These are phyloP conservation scores for Tetranychus urticae DNA, from an alignment of 1,140 invertebrate species.

Conservation along the genomic window DNA sequence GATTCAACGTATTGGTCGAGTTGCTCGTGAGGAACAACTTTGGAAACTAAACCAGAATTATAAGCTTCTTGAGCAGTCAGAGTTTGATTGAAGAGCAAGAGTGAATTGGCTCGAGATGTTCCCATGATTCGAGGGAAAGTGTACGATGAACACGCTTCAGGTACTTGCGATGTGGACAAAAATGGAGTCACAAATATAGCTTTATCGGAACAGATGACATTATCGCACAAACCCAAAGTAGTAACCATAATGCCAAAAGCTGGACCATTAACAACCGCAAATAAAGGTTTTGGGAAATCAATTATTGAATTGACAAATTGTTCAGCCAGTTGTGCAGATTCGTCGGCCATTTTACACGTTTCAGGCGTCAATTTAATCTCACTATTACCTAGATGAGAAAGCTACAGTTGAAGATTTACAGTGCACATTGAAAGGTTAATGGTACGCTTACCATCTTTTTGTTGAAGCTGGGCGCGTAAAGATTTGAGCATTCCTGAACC, in stretches of 20 bases:
- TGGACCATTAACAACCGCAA: conserved; percentile 73
- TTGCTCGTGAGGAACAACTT: conserved; percentile 30
- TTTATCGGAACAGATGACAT: conserved; percentile 59
- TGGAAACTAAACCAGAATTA: conserved; percentile 35
- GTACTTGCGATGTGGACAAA: conserved; percentile 42
- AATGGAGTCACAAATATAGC: conserved; percentile 72
- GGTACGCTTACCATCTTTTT: too few relatives aligned
- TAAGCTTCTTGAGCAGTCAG: conserved; percentile 45
- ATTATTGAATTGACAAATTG: conserved; percentile 54
- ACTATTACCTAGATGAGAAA: too few relatives aligned
- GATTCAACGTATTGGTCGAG: conserved; percentile 21
- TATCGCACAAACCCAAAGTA: conserved; percentile 55
- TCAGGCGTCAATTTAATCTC: too few relatives aligned
- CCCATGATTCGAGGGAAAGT: conserved; percentile 63
- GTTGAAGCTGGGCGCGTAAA: too few relatives aligned
- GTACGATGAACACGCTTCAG: conserved; percentile 60
- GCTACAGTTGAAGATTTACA: too few relatives aligned
- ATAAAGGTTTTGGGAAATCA: conserved; percentile 60
- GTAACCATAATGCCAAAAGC: conserved; percentile 76
- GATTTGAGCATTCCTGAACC: too few relatives aligned
- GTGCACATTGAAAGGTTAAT: too few relatives aligned
- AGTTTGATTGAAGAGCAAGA: conserved; percentile 54
- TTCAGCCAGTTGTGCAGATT: conserved; percentile 16
- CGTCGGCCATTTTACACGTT: too few relatives aligned
- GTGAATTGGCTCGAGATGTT: conserved; percentile 38